phyloP scores from a whole-genome alignment of 2,797 vertebrate genomes.

The Acanthurus leucopareius region DNA sequence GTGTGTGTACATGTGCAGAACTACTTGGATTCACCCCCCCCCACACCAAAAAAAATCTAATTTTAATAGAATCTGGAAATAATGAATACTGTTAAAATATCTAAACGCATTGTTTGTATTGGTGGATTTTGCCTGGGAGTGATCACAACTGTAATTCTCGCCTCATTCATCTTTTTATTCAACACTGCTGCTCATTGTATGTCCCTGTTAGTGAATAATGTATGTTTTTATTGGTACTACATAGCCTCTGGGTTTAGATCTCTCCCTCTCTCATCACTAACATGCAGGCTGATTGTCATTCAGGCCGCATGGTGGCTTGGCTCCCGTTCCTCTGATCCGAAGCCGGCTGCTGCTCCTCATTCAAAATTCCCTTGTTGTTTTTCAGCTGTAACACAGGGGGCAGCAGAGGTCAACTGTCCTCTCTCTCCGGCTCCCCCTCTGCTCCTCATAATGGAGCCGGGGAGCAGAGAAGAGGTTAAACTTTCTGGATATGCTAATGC shows the following conservation, averaged over 20 bases:
- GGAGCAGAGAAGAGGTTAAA: constrained; percentile 74
- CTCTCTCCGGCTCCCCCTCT: constrained; percentile 40
- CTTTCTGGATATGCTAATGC: constrained; percentile 81
- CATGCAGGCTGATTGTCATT: constrained; percentile 78
- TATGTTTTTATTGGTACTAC: constrained; percentile 77
- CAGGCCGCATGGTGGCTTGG: constrained; percentile 63
- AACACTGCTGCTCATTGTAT: constrained; percentile 47
- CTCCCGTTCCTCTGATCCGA: constrained; percentile 72
- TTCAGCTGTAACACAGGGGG: constrained; percentile 79
- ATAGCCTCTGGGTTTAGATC: constrained; percentile 64
- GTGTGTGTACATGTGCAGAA: constrained; percentile 9
- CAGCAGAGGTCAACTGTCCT: constrained; percentile 82
- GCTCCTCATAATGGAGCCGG: constrained; percentile 43
- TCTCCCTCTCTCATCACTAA: constrained; percentile 62
- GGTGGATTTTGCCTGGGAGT: constrained; percentile 31
- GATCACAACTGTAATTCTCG: constrained; percentile 50
- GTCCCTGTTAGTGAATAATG: constrained; percentile 72
- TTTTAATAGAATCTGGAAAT: constrained; percentile 30
- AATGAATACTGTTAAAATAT: constrained; percentile 15
- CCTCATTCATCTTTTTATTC: constrained; percentile 50
- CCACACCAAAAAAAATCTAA: not conserved
- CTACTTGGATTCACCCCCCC: constrained; percentile 6
- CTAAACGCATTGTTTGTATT: constrained; percentile 34
- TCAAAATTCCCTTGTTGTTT: constrained; percentile 76
- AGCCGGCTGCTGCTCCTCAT: constrained; percentile 68